Evolutionary conservation across 2,888 invertebrate genomes (phyloP), one percentile per base, ranked within the genome.

Genomic region (Pocota personata): DNA sequence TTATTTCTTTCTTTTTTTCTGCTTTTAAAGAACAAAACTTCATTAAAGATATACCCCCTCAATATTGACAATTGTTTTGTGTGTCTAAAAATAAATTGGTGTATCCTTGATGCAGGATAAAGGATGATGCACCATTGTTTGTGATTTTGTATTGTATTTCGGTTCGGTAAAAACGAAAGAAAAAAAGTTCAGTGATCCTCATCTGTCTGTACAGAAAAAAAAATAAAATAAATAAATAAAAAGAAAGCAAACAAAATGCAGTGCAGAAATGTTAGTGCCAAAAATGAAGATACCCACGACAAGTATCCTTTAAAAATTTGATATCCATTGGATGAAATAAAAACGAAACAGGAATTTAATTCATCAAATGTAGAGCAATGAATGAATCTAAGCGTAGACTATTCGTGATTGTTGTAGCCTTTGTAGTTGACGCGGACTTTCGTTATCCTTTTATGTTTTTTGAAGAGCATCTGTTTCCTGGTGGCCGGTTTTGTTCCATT

Each of bases 341-440:
- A 30, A 55, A 37, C 16, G 19, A 19, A 35, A 14, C 14, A 57
- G 40, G 32, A 27, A 64, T 69, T 73, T 60, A 24, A 32, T 60
- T 69, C 37, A 37, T 48, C 64, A 79, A 79, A 55, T 67, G 57
- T 32, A 55, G 37, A 80, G 64, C 43, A 66, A 80, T 86, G 86
- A 86, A 80, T 48, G 50, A 66, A 76, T 64, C 55, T 58, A 80
- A 66, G 48, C 24, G 66, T 66, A 69, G 8, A 43, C 46, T 27
- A 46, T 71, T 3, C 27, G 19, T 62, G 37, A 73, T 60, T 73
- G 37, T 32, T 37, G 30, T 55, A 16, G 46, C 43, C 21, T 77
- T 77, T 67, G 35, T 16, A 57, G 48, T 10, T 80, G 32, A 58
- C 43, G 43, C 14, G 71, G 43, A 58, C 19, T 64, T 75, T 75